Percentiles rank a stretch among this genome's conserved stretches.
Conservation (phyloP, 2,113 vertebrate genomes). For the Callorhinus ursinus region DNA sequence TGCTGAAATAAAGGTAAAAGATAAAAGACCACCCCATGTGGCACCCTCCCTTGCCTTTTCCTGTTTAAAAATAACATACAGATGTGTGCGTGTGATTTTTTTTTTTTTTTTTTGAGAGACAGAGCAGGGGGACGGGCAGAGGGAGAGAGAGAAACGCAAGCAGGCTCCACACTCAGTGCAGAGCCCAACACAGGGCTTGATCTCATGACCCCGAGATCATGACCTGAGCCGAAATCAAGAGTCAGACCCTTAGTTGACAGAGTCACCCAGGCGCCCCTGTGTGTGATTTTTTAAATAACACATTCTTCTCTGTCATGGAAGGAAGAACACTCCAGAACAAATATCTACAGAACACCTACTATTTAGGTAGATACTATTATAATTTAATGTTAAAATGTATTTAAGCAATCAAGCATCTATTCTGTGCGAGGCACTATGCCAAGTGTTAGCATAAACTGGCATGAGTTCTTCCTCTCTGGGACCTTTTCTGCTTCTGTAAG, state of each 20-base stretch:
- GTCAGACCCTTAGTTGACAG: background rate
- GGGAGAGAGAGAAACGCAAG: background rate
- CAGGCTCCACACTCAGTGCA: too few relatives aligned
- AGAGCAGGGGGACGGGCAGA: background rate
- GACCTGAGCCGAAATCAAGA: background rate
- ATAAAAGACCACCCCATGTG: background rate
- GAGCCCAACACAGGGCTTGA: background rate
- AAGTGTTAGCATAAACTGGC: background rate
- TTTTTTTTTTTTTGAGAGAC: background rate
- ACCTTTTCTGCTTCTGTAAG: background rate
- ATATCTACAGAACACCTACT: background rate
- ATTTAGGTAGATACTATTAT: background rate
- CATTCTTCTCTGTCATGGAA: background rate
- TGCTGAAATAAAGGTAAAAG: background rate
- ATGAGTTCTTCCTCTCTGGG: background rate
- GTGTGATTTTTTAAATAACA: background rate
- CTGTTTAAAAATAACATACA: background rate
- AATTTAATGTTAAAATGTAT: constrained; percentile 30
- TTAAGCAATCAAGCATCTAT: background rate
- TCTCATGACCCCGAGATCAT: background rate
- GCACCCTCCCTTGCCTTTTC: background rate
- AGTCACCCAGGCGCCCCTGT: background rate
- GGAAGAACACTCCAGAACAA: background rate
- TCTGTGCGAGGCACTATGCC: background rate
- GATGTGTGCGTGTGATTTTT: background rate